Conservation (phyloP, 2,888 invertebrate genomes). For the Drosophila atripex region DNA sequence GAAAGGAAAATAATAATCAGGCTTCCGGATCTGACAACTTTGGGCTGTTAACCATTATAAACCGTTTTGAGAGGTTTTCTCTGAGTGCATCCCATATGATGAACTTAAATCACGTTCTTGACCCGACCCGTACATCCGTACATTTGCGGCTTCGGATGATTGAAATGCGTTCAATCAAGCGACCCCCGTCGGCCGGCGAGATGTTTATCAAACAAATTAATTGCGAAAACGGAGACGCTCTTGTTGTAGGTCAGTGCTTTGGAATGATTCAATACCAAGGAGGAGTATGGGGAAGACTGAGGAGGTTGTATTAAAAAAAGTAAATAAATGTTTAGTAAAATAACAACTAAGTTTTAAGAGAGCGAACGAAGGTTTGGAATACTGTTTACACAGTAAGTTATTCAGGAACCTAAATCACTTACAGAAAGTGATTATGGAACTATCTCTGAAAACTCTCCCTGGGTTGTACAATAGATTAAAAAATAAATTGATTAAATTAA, state of each 20-base stretch:
- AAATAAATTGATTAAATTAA: not conserved
- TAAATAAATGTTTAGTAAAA: too few species aligned
- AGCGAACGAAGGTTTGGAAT: too few species aligned
- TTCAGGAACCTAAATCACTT: too few species aligned
- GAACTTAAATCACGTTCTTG: slow-evolving; percentile 29
- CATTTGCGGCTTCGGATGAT: slow-evolving; percentile 25
- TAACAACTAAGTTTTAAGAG: too few species aligned
- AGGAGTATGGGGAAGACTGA: too few species aligned
- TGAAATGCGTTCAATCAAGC: slow-evolving; percentile 41
- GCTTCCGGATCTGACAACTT: too few species aligned
- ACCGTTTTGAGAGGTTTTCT: too few species aligned
- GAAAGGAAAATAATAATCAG: too few species aligned
- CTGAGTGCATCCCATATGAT: too few species aligned
- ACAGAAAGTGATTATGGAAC: slow-evolving; percentile 6
- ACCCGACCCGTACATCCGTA: slow-evolving; percentile 36
- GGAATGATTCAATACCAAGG: not conserved
- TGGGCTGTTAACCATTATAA: too few species aligned
- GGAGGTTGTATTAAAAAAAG: too few species aligned
- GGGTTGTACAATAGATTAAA: not conserved
- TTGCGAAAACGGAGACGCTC: slow-evolving; percentile 13
- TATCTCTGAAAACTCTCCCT: slow-evolving; percentile 5
- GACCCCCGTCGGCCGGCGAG: slow-evolving; percentile 16
- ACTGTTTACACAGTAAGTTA: too few species aligned
- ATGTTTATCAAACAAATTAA: slow-evolving; percentile 53
- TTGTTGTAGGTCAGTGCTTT: slow-evolving; percentile 30